Conservation (phyloP, 1,140 invertebrate genomes). For the Drosophila kepulauana region DNA sequence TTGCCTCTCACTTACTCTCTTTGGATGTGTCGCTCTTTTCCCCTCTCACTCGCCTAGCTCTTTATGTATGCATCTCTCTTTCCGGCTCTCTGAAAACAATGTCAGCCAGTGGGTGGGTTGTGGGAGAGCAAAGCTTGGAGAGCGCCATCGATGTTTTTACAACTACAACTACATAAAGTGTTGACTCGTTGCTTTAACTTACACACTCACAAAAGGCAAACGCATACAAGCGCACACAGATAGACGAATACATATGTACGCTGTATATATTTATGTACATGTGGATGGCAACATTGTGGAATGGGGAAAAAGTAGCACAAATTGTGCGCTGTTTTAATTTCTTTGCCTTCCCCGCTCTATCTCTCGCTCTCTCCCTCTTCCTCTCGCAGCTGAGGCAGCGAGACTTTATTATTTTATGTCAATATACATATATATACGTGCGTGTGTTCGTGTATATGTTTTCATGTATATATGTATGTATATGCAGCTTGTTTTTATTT, state of each 20-base stretch:
- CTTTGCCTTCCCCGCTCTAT: constrained; percentile 49
- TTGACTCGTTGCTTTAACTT: constrained; percentile 41
- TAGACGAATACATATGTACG: constrained; percentile 11
- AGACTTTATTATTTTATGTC: constrained; percentile 59
- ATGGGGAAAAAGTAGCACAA: constrained; percentile 82
- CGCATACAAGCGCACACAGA: background rate
- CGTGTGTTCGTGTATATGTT: constrained; percentile 45
- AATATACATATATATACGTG: constrained; percentile 38
- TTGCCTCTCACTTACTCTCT: constrained; percentile 17
- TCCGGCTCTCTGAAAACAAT: constrained; percentile 38
- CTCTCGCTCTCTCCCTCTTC: constrained; percentile 29
- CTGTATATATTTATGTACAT: constrained; percentile 14
- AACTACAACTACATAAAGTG: constrained; percentile 49
- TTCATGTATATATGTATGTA: constrained; percentile 31
- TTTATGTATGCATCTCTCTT: constrained; percentile 21
- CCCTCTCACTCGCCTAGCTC: constrained; percentile 1
- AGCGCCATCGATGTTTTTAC: constrained; percentile 54
- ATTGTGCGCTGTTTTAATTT: constrained; percentile 83
- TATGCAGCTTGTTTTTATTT: constrained; percentile 52
- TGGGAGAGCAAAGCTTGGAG: constrained; percentile 47
- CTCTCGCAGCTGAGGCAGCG: constrained; percentile 23
- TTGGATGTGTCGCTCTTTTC: background rate
- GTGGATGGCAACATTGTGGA: constrained; percentile 76
- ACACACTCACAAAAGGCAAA: constrained; percentile 6
- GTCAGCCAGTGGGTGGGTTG: constrained; percentile 55